phyloP scores from a whole-genome alignment of 2,113 vertebrate genomes.

The Urocitellus parryii region DNA sequence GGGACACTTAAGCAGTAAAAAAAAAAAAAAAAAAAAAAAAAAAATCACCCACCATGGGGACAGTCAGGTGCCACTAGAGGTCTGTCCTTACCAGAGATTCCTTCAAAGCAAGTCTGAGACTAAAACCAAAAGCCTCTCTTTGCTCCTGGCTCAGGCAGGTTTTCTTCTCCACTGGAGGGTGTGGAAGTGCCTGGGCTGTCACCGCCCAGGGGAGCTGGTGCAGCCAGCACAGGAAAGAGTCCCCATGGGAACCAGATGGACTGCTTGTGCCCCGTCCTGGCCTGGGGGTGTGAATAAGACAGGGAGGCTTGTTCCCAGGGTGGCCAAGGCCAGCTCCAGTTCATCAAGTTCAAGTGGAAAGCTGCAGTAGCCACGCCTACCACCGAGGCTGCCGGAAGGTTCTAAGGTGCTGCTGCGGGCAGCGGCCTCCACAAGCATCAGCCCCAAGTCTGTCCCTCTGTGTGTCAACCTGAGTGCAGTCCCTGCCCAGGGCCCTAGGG shows the following conservation, averaged over 20 bases:
- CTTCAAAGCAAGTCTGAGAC: too few species aligned
- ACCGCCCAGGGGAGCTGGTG: accelerated
- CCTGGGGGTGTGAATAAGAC: accelerated
- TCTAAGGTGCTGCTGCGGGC: accelerated
- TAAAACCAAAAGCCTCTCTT: too few species aligned
- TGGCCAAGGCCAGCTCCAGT: accelerated
- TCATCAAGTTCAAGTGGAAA: accelerated
- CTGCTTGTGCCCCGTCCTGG: accelerated
- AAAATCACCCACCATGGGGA: too few species aligned
- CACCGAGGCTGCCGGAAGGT: neutral
- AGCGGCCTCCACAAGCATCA: accelerated
- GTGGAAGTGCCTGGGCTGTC: neutral
- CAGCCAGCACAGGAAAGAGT: neutral
- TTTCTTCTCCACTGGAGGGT: accelerated
- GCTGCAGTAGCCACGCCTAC: accelerated
- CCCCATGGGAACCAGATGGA: accelerated
- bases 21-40: too few species aligned
- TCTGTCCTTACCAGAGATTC: too few species aligned
- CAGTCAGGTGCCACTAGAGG: too few species aligned
- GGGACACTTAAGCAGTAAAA: too few species aligned
- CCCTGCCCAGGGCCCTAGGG: accelerated
- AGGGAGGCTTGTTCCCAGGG: accelerated
- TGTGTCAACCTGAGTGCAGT: too few species aligned
- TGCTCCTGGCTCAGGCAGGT: neutral
- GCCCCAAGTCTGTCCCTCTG: accelerated